Evolutionary conservation across 2,888 invertebrate genomes (phyloP).

Genomic region (Thera obeliscata): DNA sequence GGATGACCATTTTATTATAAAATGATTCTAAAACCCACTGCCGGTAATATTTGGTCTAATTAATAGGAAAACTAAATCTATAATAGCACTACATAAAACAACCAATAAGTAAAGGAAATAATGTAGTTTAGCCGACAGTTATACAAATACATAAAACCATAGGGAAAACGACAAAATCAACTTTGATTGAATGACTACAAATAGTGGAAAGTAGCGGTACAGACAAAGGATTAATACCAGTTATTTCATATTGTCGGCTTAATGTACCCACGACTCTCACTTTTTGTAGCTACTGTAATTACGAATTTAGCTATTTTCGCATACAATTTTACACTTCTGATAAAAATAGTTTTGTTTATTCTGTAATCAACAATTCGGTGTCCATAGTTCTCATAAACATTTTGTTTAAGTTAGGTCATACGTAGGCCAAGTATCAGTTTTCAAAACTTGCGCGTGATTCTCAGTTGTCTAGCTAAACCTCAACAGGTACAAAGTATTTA

Average conservation of each 20-base stretch:
- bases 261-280: too few relatives aligned
- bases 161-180: conserved; percentile 5
- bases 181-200: background rate
- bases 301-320: background rate
- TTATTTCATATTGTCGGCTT: background rate
- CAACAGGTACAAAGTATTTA: conserved; percentile 80
- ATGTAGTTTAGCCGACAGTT: conserved; percentile 17
- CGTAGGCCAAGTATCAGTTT: conserved; percentile 21
- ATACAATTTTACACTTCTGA: background rate
- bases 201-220: background rate
- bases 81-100: conserved; percentile 43
- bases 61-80: conserved; percentile 49
- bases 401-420: conserved; percentile 12
- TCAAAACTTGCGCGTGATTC: conserved; percentile 3
- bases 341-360: background rate
- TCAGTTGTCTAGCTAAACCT: conserved; percentile 52
- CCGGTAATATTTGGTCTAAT: conserved; percentile 69
- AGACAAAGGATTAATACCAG: background rate
- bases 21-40: conserved; percentile 60
- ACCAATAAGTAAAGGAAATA: conserved; percentile 20
- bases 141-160: conserved; percentile 6
- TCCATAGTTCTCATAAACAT: background rate
- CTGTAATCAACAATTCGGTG: background rate
- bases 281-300: background rate
- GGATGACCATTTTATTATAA: conserved; percentile 50